Evolutionary conservation across 2,113 vertebrate species (phyloP).

Genomic region (Pheucticus melanocephalus): DNA sequence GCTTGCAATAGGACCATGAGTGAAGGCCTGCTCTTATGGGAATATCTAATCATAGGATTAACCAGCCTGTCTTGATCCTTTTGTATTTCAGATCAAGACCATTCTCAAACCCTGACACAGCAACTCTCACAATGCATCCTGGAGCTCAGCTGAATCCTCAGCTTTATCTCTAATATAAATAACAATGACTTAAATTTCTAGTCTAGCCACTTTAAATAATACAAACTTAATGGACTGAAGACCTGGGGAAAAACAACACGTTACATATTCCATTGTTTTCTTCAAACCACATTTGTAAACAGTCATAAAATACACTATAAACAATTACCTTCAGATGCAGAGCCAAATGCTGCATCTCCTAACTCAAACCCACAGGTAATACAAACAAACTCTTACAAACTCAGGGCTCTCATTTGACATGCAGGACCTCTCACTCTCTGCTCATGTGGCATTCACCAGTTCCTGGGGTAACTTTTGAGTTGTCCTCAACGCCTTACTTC

Average conservation of each 20-base stretch:
- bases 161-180: conserved; percentile 7
- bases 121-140: background rate
- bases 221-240: background rate
- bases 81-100: background rate
- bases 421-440: background rate
- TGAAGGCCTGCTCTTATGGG: background rate
- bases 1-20: background rate
- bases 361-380: background rate
- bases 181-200: conserved; percentile 22
- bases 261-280: conserved; percentile 5
- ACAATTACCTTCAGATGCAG: conserved; percentile 12
- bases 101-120: background rate
- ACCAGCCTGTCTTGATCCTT: background rate
- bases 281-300: conserved; percentile 6
- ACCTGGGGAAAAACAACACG: background rate
- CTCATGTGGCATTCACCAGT: background rate
- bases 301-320: conserved; percentile 29
- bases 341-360: background rate
- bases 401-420: background rate
- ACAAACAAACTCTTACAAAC: background rate
- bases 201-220: conserved; percentile 9
- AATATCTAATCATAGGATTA: background rate
- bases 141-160: background rate
- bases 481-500: background rate
- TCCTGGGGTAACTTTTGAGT: background rate